phyloP scores from a whole-genome alignment of 2,113 vertebrate species.

The Callocephalon fimbriatum region DNA sequence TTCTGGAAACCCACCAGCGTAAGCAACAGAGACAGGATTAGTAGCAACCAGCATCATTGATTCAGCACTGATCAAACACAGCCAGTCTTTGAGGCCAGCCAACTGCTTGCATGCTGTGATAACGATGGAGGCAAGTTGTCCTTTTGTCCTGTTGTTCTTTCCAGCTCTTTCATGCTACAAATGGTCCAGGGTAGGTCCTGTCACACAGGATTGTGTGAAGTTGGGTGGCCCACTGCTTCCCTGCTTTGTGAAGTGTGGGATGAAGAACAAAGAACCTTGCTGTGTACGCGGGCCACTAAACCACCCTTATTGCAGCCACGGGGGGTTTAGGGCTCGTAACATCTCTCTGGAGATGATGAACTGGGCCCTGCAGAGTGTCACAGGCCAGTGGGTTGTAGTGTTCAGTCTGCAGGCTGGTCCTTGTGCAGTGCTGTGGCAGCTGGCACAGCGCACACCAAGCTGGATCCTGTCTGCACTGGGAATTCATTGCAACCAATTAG shows the following conservation, averaged over 20 bases:
- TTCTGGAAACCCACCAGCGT: not conserved
- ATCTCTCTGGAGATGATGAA: not conserved
- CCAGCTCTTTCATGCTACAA: not conserved
- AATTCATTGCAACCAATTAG: slow-evolving; percentile 51
- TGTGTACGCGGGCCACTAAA: not conserved
- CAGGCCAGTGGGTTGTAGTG: not conserved
- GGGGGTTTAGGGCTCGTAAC: not conserved
- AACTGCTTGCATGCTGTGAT: not conserved
- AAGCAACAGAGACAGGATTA: not conserved
- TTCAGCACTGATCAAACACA: not conserved
- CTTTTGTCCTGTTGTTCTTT: not conserved
- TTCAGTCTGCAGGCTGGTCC: not conserved
- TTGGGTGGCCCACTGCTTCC: not conserved
- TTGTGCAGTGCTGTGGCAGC: not conserved
- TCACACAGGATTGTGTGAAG: not conserved
- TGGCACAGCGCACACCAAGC: not conserved
- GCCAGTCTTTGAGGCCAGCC: not conserved
- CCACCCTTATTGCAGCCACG: not conserved
- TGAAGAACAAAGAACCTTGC: not conserved
- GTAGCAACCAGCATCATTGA: not conserved
- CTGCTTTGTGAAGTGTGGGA: not conserved
- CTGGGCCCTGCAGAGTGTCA: not conserved
- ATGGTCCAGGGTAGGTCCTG: not conserved
- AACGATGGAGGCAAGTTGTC: not conserved
- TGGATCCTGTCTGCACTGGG: not conserved